Evolutionary conservation across 2,113 vertebrate genomes (phyloP).

Genomic region (Pseudopipra pipra): DNA sequence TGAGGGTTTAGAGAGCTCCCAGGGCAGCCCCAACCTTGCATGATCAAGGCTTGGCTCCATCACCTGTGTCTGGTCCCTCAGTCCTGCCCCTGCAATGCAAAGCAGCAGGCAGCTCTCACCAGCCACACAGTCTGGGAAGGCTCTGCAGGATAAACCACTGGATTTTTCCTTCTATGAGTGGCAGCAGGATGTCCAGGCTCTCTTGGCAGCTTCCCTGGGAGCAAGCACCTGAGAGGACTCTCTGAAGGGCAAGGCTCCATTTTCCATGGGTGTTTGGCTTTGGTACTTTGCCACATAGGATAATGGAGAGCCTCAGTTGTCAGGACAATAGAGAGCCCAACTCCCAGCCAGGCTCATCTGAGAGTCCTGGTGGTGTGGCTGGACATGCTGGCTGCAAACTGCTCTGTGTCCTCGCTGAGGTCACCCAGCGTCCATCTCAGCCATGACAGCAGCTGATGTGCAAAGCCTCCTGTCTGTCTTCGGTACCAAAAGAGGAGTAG

Average conservation of each 20-base stretch:
- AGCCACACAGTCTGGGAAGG: not conserved
- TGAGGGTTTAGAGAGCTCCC: not conserved
- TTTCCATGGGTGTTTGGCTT: not conserved
- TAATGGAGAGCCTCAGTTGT: not conserved
- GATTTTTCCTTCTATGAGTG: not conserved
- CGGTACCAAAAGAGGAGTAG: not conserved
- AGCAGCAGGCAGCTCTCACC: not conserved
- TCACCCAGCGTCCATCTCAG: not conserved
- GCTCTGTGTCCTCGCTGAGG: fast-evolving
- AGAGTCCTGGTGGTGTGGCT: not conserved
- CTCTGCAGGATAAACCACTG: not conserved
- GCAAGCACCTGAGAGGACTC: not conserved
- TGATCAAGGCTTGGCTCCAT: not conserved
- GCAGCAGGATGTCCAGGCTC: not conserved
- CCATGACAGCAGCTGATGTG: fast-evolving
- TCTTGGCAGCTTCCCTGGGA: not conserved
- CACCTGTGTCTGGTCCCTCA: not conserved
- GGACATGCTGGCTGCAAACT: not conserved
- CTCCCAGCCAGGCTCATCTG: not conserved
- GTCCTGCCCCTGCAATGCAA: not conserved
- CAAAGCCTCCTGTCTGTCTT: not conserved
- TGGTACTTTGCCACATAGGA: not conserved
- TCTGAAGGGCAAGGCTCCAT: not conserved
- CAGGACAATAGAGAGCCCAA: fast-evolving
- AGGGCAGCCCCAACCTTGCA: not conserved